Conservation (phyloP, 2,113 vertebrate genomes). For the Sylvia atricapilla region DNA sequence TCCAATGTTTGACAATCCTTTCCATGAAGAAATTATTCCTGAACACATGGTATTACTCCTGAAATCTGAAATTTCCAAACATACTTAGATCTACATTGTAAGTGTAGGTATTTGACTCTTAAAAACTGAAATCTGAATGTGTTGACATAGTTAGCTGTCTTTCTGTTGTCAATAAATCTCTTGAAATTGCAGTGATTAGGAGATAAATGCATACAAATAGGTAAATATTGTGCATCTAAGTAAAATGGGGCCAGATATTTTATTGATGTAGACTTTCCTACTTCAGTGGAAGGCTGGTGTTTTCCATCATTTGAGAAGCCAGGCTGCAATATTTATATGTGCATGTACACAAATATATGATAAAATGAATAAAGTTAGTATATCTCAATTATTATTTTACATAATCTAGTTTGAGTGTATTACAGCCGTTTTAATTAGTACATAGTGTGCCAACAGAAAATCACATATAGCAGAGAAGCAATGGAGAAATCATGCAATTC, state of each 20-base stretch:
- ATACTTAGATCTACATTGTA: neutral
- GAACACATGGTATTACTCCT: neutral
- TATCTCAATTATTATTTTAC: constrained; percentile 2
- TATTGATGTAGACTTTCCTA: neutral
- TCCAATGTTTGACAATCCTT: neutral
- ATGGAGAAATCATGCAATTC: neutral
- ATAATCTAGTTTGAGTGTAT: neutral
- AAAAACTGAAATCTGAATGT: neutral
- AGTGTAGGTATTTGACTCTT: neutral
- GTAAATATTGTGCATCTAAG: neutral
- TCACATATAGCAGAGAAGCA: neutral
- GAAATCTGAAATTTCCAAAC: neutral
- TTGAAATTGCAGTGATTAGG: neutral
- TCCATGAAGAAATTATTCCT: neutral
- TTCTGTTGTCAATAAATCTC: neutral
- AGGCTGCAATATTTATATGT: constrained; percentile 14
- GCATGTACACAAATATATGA: neutral
- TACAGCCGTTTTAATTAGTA: constrained; percentile 42
- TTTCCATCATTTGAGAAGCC: constrained; percentile 18
- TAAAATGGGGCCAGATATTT: neutral
- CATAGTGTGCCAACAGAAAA: constrained; percentile 1
- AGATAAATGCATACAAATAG: neutral
- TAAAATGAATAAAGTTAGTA: constrained; percentile 6
- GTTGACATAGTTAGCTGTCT: neutral
- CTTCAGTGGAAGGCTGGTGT: neutral